Conservation (phyloP, 2,113 vertebrate species). For the Mustelus asterias region DNA sequence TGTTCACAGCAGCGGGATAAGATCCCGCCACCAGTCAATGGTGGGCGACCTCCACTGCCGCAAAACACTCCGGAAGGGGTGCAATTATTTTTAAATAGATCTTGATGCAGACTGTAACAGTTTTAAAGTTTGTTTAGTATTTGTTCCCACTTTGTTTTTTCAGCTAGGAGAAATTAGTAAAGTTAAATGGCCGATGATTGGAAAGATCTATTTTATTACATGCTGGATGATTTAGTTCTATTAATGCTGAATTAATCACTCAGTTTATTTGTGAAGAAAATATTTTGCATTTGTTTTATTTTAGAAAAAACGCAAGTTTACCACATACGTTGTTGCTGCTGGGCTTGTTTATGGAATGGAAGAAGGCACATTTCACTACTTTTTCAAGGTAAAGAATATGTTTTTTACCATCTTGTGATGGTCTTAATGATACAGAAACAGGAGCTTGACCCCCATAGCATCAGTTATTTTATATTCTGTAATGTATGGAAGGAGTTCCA, state of each 20-base stretch:
- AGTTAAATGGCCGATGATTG: not conserved
- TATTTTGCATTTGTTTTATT: constrained; percentile 40
- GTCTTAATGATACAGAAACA: not conserved
- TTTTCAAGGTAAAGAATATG: constrained; percentile 73
- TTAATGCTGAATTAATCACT: not conserved
- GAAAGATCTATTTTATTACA: not conserved
- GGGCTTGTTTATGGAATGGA: constrained; percentile 83
- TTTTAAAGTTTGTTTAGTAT: not conserved
- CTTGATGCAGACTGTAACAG: not conserved
- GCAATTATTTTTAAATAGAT: not conserved
- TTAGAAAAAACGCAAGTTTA: constrained; percentile 63
- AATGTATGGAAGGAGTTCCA: not conserved
- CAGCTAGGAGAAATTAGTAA: not conserved
- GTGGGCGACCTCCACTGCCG: too few relatives aligned
- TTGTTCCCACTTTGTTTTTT: not conserved
- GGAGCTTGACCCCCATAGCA: not conserved
- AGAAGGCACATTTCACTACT: constrained; percentile 75
- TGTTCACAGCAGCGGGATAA: too few relatives aligned
- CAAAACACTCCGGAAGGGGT: too few relatives aligned
- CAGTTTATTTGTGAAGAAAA: constrained; percentile 7
- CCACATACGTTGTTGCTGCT: constrained; percentile 75
- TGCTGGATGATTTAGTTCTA: not conserved
- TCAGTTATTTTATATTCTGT: not conserved
- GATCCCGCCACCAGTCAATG: too few relatives aligned
- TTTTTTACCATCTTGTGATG: not conserved